These are phyloP conservation scores for Galago senegalensis DNA, from an alignment of 2,797 vertebrate species.

Conservation along the genomic window DNA sequence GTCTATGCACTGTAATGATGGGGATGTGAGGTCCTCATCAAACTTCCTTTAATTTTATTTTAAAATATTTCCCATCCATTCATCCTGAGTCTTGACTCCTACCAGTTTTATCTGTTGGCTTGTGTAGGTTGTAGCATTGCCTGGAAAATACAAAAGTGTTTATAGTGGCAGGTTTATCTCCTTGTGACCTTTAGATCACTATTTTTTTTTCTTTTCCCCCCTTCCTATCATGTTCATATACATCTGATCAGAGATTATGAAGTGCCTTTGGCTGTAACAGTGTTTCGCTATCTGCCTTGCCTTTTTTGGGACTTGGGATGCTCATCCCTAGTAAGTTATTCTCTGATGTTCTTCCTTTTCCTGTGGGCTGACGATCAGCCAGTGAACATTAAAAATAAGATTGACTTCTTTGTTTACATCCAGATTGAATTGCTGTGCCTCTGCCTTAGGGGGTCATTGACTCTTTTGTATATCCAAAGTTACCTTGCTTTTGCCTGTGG, in stretches of 20 bases:
- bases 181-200: not conserved
- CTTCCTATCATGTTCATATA: not conserved
- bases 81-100: constrained; percentile 50
- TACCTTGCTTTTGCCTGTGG: constrained; percentile 18
- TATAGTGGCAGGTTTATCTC: not conserved
- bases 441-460: not conserved
- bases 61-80: constrained; percentile 13
- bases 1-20: not conserved
- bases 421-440: constrained; percentile 15
- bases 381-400: constrained; percentile 28
- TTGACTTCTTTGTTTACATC: constrained; percentile 33
- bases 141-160: not conserved
- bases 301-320: not conserved
- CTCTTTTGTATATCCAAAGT: constrained; percentile 50
- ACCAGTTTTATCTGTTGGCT: constrained; percentile 5
- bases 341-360: constrained; percentile 10
- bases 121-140: constrained; percentile 27
- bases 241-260: constrained; percentile 9
- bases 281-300: constrained; percentile 27
- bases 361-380: not conserved
- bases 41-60: constrained; percentile 50
- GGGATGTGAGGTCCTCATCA: not conserved
- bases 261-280: not conserved
- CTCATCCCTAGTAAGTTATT: constrained; percentile 29
- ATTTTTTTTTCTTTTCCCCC: not conserved